Percentiles rank a stretch among this genome's conserved stretches.
Evolutionary conservation across 2,888 invertebrate species (phyloP).

Genomic region (Chaitophorus viminalis): DNA sequence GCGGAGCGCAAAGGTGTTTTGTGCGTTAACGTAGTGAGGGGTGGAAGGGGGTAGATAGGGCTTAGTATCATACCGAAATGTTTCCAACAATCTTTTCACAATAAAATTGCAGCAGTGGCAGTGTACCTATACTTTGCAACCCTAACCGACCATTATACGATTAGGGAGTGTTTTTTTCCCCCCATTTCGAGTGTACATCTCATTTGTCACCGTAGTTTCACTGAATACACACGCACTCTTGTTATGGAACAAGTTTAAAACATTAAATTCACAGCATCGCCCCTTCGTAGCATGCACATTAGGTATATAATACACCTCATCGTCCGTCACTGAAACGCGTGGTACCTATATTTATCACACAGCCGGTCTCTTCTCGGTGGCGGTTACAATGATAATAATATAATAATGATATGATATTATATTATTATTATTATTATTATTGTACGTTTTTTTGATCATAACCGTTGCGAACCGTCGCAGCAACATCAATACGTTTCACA

Average conservation of each 20-base stretch:
- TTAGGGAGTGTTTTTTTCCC: slow-evolving; percentile 13
- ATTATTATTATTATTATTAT: too few relatives aligned
- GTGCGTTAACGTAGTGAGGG: slow-evolving; percentile 10
- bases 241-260: neutral
- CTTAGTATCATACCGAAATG: neutral
- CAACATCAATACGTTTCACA: too few relatives aligned
- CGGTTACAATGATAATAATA: neutral
- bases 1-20: slow-evolving; percentile 27
- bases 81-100: slow-evolving; percentile 25
- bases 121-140: neutral
- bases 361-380: neutral
- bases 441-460: too few relatives aligned
- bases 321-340: neutral
- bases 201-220: slow-evolving; percentile 29
- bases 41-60: neutral
- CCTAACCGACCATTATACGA: neutral
- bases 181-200: slow-evolving; percentile 17
- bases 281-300: neutral
- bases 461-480: too few relatives aligned
- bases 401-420: too few relatives aligned
- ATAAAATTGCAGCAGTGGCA: slow-evolving; percentile 2
- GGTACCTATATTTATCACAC: neutral
- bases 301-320: neutral
- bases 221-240: neutral
- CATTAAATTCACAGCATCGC: neutral